These are phyloP conservation scores for Plectus sambesii DNA, from an alignment of 1,140 invertebrate genomes.

Conservation along the genomic window DNA sequence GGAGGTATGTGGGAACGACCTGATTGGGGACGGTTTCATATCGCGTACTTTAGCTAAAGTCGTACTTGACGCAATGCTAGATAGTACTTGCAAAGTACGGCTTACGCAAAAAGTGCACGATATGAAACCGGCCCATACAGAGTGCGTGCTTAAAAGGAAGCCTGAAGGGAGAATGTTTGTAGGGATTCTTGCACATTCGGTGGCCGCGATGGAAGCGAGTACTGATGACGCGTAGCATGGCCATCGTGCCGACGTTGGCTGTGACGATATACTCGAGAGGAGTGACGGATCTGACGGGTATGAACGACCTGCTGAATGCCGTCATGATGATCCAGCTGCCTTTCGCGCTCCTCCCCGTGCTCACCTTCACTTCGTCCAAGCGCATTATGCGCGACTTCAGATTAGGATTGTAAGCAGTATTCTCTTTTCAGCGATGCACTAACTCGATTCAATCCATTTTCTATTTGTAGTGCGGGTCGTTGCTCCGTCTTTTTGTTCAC, in stretches of 20 bases:
- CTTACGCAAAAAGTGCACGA: too few species aligned
- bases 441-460: background rate
- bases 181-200: constrained; percentile 74
- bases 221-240: constrained; percentile 69
- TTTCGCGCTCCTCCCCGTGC: constrained; percentile 64
- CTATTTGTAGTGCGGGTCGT: constrained; percentile 25
- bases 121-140: too few species aligned
- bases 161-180: constrained; percentile 25
- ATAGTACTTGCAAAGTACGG: constrained; percentile 62
- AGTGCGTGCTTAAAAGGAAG: too few species aligned
- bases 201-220: constrained; percentile 81
- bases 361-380: constrained; percentile 70
- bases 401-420: constrained; percentile 57
- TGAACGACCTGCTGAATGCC: constrained; percentile 80
- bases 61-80: too few species aligned
- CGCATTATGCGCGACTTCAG: constrained; percentile 71
- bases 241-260: constrained; percentile 75
- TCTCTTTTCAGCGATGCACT: constrained; percentile 2
- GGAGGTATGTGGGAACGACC: constrained; percentile 46
- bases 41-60: too few species aligned
- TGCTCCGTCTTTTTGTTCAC: constrained; percentile 46
- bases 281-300: constrained; percentile 62
- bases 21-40: background rate
- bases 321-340: constrained; percentile 47
- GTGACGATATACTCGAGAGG: constrained; percentile 56